A percentile compares a stretch with the other conserved stretches of the same genome.
These are phyloP conservation scores for Lamproptera curius DNA, from an alignment of 2,888 invertebrate genomes.

Conservation along the genomic window DNA sequence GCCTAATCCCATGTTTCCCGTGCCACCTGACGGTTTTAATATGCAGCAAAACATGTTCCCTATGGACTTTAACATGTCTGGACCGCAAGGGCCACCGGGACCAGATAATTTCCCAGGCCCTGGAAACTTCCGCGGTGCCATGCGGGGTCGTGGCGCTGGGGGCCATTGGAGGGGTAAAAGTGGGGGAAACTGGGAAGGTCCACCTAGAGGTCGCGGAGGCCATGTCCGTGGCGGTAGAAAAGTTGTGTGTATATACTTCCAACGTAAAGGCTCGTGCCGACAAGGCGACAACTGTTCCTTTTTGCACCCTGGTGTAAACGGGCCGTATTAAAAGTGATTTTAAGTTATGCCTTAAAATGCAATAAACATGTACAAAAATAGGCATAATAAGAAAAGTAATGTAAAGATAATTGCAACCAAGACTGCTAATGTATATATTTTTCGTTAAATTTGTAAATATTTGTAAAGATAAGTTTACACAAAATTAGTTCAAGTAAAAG, in stretches of 20 bases:
- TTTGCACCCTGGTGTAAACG: slow-evolving; percentile 85
- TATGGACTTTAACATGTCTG: slow-evolving; percentile 71
- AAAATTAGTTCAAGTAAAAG: slow-evolving; percentile 31
- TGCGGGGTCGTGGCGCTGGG: slow-evolving; percentile 73
- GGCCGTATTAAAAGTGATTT: slow-evolving; percentile 54
- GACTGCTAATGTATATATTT: slow-evolving; percentile 49
- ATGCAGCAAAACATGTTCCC: slow-evolving; percentile 72
- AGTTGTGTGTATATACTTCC: slow-evolving; percentile 86
- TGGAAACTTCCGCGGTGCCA: slow-evolving; percentile 73
- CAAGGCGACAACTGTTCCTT: slow-evolving; percentile 90
- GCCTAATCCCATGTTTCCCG: slow-evolving; percentile 54
- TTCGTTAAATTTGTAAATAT: slow-evolving; percentile 37
- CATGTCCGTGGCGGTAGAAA: slow-evolving; percentile 74
- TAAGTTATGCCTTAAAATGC: slow-evolving; percentile 2
- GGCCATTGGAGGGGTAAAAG: slow-evolving; percentile 74
- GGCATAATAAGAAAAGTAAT: slow-evolving; percentile 17
- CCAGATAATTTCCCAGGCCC: slow-evolving; percentile 57
- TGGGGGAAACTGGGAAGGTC: slow-evolving; percentile 66
- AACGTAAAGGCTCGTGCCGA: slow-evolving; percentile 88
- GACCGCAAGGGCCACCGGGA: slow-evolving; percentile 47
- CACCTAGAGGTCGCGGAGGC: slow-evolving; percentile 64
- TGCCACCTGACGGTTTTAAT: slow-evolving; percentile 61
- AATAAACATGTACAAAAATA: slow-evolving; percentile 17
- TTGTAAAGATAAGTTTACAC: slow-evolving; percentile 28
- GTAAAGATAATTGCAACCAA: slow-evolving; percentile 38